Percentiles rank a stretch among this genome's conserved stretches.
phyloP scores from a whole-genome alignment of 2,888 invertebrate genomes.

The Acanthopleura granulata region DNA sequence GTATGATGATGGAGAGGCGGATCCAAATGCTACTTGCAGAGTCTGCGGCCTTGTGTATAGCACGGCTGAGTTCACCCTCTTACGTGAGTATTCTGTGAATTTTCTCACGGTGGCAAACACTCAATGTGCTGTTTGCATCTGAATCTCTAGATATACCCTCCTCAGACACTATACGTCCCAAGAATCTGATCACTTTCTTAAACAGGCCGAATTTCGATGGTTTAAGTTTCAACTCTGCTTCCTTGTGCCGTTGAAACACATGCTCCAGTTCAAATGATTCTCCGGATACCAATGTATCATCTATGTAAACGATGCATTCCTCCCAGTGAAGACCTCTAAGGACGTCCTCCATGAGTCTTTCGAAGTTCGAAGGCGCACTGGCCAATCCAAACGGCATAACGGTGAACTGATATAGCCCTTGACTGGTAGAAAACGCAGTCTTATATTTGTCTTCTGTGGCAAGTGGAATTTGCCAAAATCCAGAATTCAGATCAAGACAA shows the following conservation, averaged over 20 bases:
- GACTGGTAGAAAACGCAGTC: background rate
- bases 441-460: background rate
- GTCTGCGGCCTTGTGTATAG: no score
- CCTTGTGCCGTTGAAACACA: background rate
- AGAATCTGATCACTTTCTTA: background rate
- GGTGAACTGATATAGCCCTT: slow-evolving; percentile 2
- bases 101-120: no score
- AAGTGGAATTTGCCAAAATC: slow-evolving; percentile 13
- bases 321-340: slow-evolving; percentile 7
- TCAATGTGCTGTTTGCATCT: no score
- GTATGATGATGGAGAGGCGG: no score
- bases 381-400: slow-evolving; percentile 20
- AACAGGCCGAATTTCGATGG: slow-evolving; percentile 16
- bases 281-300: slow-evolving; percentile 11
- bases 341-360: slow-evolving; percentile 10
- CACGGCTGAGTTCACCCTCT: no score
- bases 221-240: slow-evolving; percentile 17
- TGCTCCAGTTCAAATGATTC: slow-evolving; percentile 1
- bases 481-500: slow-evolving; percentile 14
- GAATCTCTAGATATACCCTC: background rate
- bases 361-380: slow-evolving; percentile 19
- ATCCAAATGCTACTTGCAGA: no score
- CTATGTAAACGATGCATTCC: background rate
- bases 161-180: slow-evolving; percentile 7
- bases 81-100: no score